A percentile compares a stretch with the other conserved stretches of the same genome.
phyloP scores from a whole-genome alignment of 2,797 vertebrate species.

The Intellagama lesueurii region DNA sequence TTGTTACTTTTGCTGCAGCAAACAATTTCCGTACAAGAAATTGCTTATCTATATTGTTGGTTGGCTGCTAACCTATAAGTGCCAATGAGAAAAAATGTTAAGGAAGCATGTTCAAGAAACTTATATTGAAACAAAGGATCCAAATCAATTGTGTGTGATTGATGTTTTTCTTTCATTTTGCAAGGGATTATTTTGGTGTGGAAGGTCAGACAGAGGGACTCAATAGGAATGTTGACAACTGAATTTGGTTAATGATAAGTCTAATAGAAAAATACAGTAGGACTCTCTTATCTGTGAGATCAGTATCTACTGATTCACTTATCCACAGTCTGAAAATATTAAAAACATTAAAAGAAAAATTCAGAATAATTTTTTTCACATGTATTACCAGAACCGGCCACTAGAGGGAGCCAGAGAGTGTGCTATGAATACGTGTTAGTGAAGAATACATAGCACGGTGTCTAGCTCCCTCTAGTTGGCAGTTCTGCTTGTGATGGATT shows the following conservation, averaged over 20 bases:
- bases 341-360: no score
- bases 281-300: no score
- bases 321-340: no score
- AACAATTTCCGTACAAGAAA: background rate
- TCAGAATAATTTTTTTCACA: no score
- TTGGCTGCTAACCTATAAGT: background rate
- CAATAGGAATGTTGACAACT: background rate
- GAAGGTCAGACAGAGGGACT: background rate
- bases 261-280: background rate
- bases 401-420: no score
- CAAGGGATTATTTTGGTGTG: background rate
- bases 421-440: no score
- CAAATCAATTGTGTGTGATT: background rate
- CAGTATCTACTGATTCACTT: no score
- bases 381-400: no score
- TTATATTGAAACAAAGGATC: background rate
- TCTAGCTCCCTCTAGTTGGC: no score
- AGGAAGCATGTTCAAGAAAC: background rate
- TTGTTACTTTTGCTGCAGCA: no score
- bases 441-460: no score
- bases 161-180: background rate
- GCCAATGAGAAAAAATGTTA: background rate
- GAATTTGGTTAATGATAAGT: background rate
- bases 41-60: background rate
- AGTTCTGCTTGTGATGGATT: no score